Evolutionary conservation across 2,113 vertebrate species (phyloP).

Genomic region (Leucosticte australis): DNA sequence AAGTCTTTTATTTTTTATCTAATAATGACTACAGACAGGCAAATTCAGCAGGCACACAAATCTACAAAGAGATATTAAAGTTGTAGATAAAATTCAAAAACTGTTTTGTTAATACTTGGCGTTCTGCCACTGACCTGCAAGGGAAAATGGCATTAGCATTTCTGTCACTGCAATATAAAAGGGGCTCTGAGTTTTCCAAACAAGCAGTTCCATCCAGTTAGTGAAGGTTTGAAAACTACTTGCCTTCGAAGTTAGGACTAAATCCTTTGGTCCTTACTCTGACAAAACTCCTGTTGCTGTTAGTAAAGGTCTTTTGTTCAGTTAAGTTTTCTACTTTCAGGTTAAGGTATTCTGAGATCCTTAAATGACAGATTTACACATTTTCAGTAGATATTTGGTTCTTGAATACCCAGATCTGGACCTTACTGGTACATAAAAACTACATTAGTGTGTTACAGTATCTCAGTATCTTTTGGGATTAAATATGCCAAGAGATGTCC

Average conservation of each 20-base stretch:
- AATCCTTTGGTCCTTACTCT: background rate
- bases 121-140: background rate
- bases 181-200: background rate
- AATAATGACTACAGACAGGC: slow-evolving; percentile 44
- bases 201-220: background rate
- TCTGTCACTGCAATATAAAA: background rate
- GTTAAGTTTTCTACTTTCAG: background rate
- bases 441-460: background rate
- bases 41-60: slow-evolving; percentile 46
- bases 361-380: background rate
- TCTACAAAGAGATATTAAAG: background rate
- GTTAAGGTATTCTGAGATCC: background rate
- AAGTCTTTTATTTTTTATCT: slow-evolving; percentile 15
- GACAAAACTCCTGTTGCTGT: background rate
- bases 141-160: background rate
- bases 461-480: background rate
- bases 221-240: background rate
- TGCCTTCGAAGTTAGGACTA: background rate
- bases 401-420: background rate
- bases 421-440: background rate
- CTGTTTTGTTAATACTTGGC: background rate
- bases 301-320: background rate
- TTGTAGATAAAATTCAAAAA: background rate
- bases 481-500: background rate
- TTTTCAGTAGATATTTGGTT: background rate